Evolutionary conservation across 2,113 vertebrate species (phyloP).

Genomic region (Poicephalus meyeri): DNA sequence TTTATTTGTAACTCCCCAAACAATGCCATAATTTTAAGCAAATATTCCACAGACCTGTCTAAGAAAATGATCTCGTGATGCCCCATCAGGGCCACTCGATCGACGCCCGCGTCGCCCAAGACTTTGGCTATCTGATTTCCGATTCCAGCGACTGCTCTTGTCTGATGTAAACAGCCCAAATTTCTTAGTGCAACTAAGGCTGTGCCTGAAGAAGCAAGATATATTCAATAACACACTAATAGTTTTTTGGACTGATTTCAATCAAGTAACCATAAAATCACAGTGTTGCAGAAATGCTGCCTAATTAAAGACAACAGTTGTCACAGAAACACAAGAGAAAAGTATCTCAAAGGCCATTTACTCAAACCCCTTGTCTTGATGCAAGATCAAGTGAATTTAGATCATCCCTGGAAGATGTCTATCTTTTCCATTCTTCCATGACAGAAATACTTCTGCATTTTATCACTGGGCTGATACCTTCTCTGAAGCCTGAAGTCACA

Average conservation of each 20-base stretch:
- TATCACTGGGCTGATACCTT: neutral
- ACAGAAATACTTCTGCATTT: neutral
- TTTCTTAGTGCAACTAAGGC: slow-evolving; percentile 88
- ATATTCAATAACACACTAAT: slow-evolving; percentile 25
- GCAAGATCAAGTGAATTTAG: neutral
- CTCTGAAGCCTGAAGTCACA: neutral
- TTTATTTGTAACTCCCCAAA: slow-evolving; percentile 67
- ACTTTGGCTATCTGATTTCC: slow-evolving; percentile 79
- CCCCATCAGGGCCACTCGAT: slow-evolving; percentile 80
- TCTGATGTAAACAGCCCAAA: slow-evolving; percentile 79
- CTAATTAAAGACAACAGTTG: neutral
- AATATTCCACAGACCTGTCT: slow-evolving; percentile 86
- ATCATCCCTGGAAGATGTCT: neutral
- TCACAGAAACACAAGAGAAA: neutral
- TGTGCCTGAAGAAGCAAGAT: slow-evolving; percentile 82
- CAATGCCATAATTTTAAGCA: slow-evolving; percentile 60
- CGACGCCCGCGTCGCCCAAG: slow-evolving; percentile 85
- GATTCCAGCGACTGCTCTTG: slow-evolving; percentile 81
- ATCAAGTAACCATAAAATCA: neutral
- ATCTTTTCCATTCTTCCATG: neutral
- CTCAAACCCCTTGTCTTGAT: neutral
- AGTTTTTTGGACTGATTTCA: neutral
- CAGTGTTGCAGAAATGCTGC: neutral
- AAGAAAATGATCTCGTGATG: slow-evolving; percentile 82
- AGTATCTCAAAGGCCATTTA: neutral